These are phyloP conservation scores for Medauroidea extradentata DNA, from an alignment of 1,140 invertebrate genomes.

Conservation along the genomic window DNA sequence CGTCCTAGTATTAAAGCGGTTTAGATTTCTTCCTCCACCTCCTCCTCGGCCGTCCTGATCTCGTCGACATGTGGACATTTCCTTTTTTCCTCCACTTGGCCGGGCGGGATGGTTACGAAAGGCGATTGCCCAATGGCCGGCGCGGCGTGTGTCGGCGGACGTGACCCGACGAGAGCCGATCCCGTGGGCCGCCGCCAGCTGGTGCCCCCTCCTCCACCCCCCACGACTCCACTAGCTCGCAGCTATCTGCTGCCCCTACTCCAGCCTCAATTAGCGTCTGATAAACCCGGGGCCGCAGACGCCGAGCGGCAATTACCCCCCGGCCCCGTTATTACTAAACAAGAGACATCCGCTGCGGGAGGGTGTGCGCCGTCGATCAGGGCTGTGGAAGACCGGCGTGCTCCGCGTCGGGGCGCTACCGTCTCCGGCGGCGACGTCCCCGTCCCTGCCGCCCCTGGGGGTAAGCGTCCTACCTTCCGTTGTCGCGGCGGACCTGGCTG, in stretches of 20 bases:
- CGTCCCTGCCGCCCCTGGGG: too few relatives aligned
- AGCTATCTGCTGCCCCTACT: constrained; percentile 41
- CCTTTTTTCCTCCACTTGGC: constrained; percentile 1
- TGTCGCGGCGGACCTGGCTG: too few relatives aligned
- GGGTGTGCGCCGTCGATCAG: too few relatives aligned
- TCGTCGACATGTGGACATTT: not conserved
- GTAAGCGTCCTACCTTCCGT: too few relatives aligned
- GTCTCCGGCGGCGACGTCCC: too few relatives aligned
- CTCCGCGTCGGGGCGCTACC: too few relatives aligned
- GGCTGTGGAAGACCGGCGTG: too few relatives aligned
- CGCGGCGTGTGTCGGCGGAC: not conserved
- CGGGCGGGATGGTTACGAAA: not conserved
- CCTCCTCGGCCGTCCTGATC: constrained; percentile 26
- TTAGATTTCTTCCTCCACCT: constrained; percentile 49
- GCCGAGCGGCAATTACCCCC: not conserved
- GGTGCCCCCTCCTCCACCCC: constrained; percentile 48
- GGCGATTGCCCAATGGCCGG: not conserved
- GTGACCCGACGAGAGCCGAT: not conserved
- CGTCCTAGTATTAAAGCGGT: constrained; percentile 15
- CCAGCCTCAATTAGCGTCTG: constrained; percentile 46
- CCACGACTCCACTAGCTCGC: constrained; percentile 45
- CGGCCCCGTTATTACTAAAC: not conserved
- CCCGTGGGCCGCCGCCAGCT: constrained; percentile 48
- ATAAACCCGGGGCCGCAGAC: constrained; percentile 31
- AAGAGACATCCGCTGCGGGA: too few relatives aligned